Evolutionary conservation across 2,113 vertebrate species (phyloP).

Genomic region (Pseudorectes ferrugineus): DNA sequence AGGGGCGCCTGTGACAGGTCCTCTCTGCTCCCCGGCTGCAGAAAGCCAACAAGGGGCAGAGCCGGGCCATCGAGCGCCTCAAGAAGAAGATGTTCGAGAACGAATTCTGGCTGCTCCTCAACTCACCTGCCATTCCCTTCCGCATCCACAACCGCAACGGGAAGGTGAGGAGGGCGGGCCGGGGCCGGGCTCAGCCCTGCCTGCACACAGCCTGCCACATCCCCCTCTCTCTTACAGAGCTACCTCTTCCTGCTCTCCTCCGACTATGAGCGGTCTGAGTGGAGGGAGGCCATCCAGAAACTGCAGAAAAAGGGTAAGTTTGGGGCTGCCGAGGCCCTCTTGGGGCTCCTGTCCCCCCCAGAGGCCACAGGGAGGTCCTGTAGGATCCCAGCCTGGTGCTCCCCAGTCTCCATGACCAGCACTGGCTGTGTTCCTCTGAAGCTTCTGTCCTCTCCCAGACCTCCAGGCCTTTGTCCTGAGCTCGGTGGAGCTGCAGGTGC

Average conservation of each 20-base stretch:
- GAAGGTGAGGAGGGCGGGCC: conserved; percentile 78
- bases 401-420: neutral
- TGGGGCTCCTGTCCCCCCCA: rapidly evolving
- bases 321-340: rapidly evolving
- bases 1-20: neutral
- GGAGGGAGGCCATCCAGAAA: conserved; percentile 94
- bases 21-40: neutral
- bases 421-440: neutral
- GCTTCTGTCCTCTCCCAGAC: conserved; percentile 66
- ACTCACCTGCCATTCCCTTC: conserved; percentile 94
- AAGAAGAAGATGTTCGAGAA: conserved; percentile 99
- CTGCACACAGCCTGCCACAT: neutral
- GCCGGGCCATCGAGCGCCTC: conserved; percentile 87
- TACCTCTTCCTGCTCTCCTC: conserved; percentile 93
- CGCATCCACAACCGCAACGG: conserved; percentile 95
- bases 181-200: neutral
- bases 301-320: conserved; percentile 90
- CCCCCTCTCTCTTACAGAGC: conserved; percentile 72
- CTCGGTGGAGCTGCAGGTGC: conserved; percentile 93
- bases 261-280: conserved; percentile 93
- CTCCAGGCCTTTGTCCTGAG: conserved; percentile 90
- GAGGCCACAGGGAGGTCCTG: rapidly evolving
- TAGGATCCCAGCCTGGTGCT: neutral
- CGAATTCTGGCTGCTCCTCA: conserved; percentile 92
- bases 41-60: conserved; percentile 94